These are phyloP conservation scores for Struthidea cinerea DNA, from an alignment of 2,113 vertebrate species.

Conservation along the genomic window DNA sequence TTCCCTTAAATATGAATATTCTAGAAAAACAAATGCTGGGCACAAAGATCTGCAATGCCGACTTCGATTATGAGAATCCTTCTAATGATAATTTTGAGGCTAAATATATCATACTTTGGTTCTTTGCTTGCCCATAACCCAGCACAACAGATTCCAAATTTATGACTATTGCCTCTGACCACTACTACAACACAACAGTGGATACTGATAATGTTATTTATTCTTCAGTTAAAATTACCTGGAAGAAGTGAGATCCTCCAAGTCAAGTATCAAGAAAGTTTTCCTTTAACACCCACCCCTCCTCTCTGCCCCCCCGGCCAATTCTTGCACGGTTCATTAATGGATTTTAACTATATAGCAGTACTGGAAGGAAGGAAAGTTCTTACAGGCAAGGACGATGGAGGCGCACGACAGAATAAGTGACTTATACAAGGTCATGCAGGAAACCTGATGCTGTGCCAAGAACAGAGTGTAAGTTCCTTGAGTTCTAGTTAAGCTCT, in stretches of 20 bases:
- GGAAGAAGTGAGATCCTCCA: neutral
- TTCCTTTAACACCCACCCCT: neutral
- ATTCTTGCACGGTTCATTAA: neutral
- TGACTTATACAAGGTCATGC: slow-evolving; percentile 60
- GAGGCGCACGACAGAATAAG: neutral
- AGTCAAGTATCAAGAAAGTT: neutral
- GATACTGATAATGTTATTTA: neutral
- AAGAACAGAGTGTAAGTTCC: slow-evolving; percentile 48
- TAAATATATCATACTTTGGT: neutral
- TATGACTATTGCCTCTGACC: neutral
- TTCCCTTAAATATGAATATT: neutral
- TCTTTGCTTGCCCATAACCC: neutral
- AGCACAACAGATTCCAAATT: neutral
- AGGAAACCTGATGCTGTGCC: slow-evolving; percentile 28
- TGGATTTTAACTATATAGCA: neutral
- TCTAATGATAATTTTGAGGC: slow-evolving; percentile 24
- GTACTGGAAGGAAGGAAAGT: slow-evolving; percentile 13
- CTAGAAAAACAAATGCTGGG: slow-evolving; percentile 6
- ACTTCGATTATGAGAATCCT: slow-evolving; percentile 23
- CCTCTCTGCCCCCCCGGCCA: neutral
- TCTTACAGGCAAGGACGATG: neutral
- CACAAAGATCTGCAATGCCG: neutral
- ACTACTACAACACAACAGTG: neutral
- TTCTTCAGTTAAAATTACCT: neutral
- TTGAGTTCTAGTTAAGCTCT: slow-evolving; percentile 42